Evolutionary conservation across 2,888 invertebrate species (phyloP).

Genomic region (Caenorhabditis plicata): DNA sequence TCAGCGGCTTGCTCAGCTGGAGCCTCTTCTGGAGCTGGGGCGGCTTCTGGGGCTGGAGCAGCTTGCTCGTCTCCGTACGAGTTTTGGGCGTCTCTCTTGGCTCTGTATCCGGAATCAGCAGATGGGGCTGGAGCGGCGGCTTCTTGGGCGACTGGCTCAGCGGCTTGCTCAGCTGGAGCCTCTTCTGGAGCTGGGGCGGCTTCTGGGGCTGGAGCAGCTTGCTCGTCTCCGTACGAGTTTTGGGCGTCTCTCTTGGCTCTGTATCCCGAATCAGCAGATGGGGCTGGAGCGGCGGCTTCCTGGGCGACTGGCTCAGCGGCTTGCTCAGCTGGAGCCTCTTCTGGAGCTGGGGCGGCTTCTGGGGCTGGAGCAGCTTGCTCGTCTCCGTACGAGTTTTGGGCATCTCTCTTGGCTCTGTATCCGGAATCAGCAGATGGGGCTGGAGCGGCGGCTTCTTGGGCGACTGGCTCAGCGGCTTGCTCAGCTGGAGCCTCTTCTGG

Average conservation of each 20-base stretch:
- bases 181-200: conserved; percentile 10
- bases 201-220: conserved; percentile 18
- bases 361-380: conserved; percentile 21
- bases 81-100: conserved; percentile 38
- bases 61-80: conserved; percentile 44
- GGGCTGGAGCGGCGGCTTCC: conserved; percentile 17
- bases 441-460: conserved; percentile 11
- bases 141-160: conserved; percentile 1
- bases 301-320: conserved; percentile 31
- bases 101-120: conserved; percentile 3
- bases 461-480: neutral
- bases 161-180: conserved; percentile 8
- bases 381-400: conserved; percentile 32
- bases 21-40: conserved; percentile 12
- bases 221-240: conserved; percentile 46
- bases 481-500: conserved; percentile 5
- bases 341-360: conserved; percentile 12
- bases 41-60: conserved; percentile 12
- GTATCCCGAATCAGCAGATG: conserved; percentile 31
- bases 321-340: conserved; percentile 25
- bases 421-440: conserved; percentile 2
- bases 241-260: conserved; percentile 26
- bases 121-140: conserved; percentile 11
- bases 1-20: conserved; percentile 12
- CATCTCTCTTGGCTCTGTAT: conserved; percentile 12